Conservation (phyloP, 2,113 vertebrate species). For the Apteryx owenii region DNA sequence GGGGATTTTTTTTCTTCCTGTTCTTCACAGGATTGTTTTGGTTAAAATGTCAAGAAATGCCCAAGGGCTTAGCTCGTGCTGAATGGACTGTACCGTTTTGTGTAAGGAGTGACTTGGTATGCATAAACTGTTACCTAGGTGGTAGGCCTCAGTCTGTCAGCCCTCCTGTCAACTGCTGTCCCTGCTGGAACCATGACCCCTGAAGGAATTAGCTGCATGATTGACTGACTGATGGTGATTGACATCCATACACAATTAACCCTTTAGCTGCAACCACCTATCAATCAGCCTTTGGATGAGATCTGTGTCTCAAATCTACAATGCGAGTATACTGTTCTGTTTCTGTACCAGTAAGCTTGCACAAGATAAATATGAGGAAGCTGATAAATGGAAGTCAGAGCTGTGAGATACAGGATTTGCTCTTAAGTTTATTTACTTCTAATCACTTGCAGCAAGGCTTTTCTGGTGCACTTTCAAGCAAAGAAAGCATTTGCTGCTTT, state of each 20-base stretch:
- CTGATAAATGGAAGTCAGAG: neutral
- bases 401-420: neutral
- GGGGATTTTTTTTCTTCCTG: neutral
- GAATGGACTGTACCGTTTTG: slow-evolving; percentile 49
- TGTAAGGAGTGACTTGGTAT: slow-evolving; percentile 39
- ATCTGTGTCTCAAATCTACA: neutral
- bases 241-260: slow-evolving; percentile 63
- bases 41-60: slow-evolving; percentile 55
- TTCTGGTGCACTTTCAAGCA: neutral
- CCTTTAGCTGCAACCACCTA: slow-evolving; percentile 37
- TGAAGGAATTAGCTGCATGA: slow-evolving; percentile 71
- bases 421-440: neutral
- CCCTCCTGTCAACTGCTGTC: slow-evolving; percentile 53
- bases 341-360: neutral
- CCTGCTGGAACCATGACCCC: slow-evolving; percentile 67
- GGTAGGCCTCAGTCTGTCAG: slow-evolving; percentile 53
- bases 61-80: slow-evolving; percentile 18
- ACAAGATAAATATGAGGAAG: neutral
- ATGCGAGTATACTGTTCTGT: neutral
- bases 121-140: slow-evolving; percentile 56
- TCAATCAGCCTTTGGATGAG: slow-evolving; percentile 9
- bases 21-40: slow-evolving; percentile 45
- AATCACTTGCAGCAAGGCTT: neutral
- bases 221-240: slow-evolving; percentile 72
- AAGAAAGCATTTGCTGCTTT: neutral